Base-by-base conservation (phyloP, 2,888 invertebrate genomes). In the Zootermopsis nevadensis region DNA sequence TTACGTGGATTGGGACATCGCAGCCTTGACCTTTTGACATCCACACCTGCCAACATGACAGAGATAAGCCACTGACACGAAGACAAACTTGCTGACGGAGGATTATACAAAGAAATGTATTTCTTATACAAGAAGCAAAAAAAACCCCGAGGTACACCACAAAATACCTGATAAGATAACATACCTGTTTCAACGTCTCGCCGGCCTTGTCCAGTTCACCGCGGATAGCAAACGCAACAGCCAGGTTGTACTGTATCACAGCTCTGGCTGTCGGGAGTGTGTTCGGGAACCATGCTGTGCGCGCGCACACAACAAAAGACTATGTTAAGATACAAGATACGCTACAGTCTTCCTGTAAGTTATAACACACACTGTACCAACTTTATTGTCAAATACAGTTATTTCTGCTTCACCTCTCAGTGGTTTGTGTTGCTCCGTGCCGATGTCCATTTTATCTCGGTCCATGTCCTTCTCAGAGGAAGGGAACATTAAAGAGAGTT, bases 191-290 rank as follows among this genome's bases (percentile, higher is more conserved):
- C 53, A 92, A 87, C 48, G 90, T 89, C 86, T 92, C 91, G 33
- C 90, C 90, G 48, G 93, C 92, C 88, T 94, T 94, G 85, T 94
- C 94, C 74, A 93, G 91, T 87, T 96, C 95, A 6, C 95, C 95
- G 84, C 94, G 91, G 74, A 95, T 91, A 24, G 95, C 93, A 88
- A 95, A 93, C 15, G 94, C 94, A 2, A 95, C 94, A 8, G 95
- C 95, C 85, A 96, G 91, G 89, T 96, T 96, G 87, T 96, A 96
- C 85, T 94, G 93, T 87, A 95, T 91, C 38, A 95, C 92, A n/a
- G 94, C 93, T 86, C 93, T 92, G 0, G 94, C 95, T 27, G 93
- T 93, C 48, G 91, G 90, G 67, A 94, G 87, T 66, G 93, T 94
- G 85, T 90, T 89, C 0, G 94, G 94, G 86, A 91, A 92, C 94